A percentile compares a stretch with the other conserved stretches of the same genome.
phyloP scores from a whole-genome alignment of 2,888 invertebrate species.

The Drosophila ezoana region DNA sequence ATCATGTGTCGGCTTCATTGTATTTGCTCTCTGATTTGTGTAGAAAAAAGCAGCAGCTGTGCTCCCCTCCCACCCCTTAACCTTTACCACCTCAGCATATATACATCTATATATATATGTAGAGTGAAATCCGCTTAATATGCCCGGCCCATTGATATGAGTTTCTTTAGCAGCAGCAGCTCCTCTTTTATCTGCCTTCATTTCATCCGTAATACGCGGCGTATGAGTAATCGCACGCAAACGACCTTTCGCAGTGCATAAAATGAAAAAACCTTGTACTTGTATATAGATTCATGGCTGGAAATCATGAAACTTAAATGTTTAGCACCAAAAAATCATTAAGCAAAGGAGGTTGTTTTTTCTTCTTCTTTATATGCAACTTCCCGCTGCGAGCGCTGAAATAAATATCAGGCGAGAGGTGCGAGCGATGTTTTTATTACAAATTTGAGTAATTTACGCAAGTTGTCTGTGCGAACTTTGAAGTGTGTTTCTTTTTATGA shows the following conservation, averaged over 20 bases:
- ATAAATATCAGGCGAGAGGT: slow-evolving; percentile 31
- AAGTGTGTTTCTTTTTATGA: slow-evolving; percentile 11
- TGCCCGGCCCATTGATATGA: slow-evolving; percentile 68
- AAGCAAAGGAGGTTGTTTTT: slow-evolving; percentile 30
- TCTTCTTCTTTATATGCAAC: neutral
- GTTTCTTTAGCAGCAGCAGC: slow-evolving; percentile 26
- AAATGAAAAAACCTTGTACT: slow-evolving; percentile 43
- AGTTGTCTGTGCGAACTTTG: slow-evolving; percentile 28
- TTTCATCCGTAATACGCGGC: slow-evolving; percentile 38
- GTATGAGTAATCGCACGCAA: slow-evolving; percentile 75
- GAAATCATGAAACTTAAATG: slow-evolving; percentile 49
- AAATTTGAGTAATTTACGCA: slow-evolving; percentile 62
- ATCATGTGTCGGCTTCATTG: slow-evolving; percentile 69
- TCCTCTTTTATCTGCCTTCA: slow-evolving; percentile 41
- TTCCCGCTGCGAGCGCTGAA: slow-evolving; percentile 30
- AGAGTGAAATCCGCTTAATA: slow-evolving; percentile 70
- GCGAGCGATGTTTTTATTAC: slow-evolving; percentile 54
- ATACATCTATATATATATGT: neutral
- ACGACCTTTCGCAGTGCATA: slow-evolving; percentile 60
- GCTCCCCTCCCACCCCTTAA: neutral
- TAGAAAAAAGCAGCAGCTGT: slow-evolving; percentile 47
- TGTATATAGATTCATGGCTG: slow-evolving; percentile 19
- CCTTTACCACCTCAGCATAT: neutral
- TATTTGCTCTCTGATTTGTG: slow-evolving; percentile 76
- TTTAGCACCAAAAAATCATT: slow-evolving; percentile 35